Percentiles rank a stretch among this genome's conserved stretches.
Conservation (phyloP, 2,888 invertebrate genomes). For the Stenotaenia linearis region DNA sequence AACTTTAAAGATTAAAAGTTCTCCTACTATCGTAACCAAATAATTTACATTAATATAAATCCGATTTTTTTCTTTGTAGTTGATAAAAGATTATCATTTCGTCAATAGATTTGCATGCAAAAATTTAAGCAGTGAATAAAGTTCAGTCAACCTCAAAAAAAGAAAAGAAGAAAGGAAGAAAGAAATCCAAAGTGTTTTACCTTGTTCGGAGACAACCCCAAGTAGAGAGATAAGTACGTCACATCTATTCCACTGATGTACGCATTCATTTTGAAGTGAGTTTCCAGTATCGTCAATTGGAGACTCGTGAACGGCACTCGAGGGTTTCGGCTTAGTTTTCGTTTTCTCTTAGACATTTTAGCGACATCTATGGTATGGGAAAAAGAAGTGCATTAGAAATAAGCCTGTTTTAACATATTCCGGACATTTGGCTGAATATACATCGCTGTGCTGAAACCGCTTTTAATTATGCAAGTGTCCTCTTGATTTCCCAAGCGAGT, state of each 20-base stretch:
- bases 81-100: too few relatives aligned
- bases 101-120: too few relatives aligned
- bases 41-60: too few relatives aligned
- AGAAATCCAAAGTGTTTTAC: too few relatives aligned
- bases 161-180: too few relatives aligned
- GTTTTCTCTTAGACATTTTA: neutral
- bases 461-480: neutral
- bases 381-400: neutral
- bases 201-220: neutral
- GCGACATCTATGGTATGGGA: neutral
- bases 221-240: neutral
- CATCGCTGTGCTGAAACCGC: neutral
- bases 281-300: neutral
- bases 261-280: neutral
- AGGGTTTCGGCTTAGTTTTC: neutral
- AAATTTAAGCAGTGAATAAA: too few relatives aligned
- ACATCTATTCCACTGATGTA: neutral
- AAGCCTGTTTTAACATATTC: neutral
- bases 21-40: too few relatives aligned
- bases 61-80: too few relatives aligned
- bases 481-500: constrained; percentile 6
- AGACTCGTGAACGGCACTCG: neutral
- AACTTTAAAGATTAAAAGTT: too few relatives aligned
- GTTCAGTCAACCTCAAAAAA: too few relatives aligned
- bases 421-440: neutral